Percentiles rank a stretch among this genome's conserved stretches.
Evolutionary conservation across 2,888 invertebrate genomes (phyloP).

Genomic region (Periphyllus acericola): DNA sequence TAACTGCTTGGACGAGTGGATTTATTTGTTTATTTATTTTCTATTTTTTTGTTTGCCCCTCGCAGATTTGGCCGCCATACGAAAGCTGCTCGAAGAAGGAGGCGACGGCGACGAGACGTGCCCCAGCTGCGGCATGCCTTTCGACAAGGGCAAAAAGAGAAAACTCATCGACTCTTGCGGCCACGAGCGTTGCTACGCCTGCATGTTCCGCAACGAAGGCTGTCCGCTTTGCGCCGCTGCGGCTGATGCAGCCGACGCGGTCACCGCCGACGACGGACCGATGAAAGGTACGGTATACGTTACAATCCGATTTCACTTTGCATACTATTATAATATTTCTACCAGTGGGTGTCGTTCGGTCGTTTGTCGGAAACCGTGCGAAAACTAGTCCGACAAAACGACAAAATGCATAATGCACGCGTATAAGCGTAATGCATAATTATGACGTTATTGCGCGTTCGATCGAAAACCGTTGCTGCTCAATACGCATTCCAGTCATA

Average conservation of each 20-base stretch:
- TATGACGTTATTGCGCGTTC: neutral
- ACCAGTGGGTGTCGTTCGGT: too few species aligned
- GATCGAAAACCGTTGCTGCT: neutral
- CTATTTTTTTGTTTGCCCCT: constrained; percentile 65
- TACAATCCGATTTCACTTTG: neutral
- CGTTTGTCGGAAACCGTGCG: too few species aligned
- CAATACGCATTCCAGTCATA: too few species aligned
- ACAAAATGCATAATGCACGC: too few species aligned
- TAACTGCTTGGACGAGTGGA: too few species aligned
- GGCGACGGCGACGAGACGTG: constrained; percentile 76
- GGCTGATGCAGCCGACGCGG: neutral
- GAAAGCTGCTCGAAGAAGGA: constrained; percentile 81
- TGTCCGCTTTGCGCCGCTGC: constrained; percentile 82
- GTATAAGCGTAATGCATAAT: neutral
- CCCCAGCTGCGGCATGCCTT: constrained; percentile 91
- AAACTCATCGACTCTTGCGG: constrained; percentile 95
- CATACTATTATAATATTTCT: neutral
- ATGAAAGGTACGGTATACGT: neutral
- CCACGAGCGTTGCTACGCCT: constrained; percentile 94
- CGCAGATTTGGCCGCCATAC: constrained; percentile 85
- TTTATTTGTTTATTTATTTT: too few species aligned
- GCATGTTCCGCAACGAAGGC: constrained; percentile 90
- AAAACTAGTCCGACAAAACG: too few species aligned
- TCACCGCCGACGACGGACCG: neutral
- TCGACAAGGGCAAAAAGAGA: constrained; percentile 95